Evolutionary conservation across 2,113 vertebrate species (phyloP), one percentile per base, ranked within the genome.

Genomic region (Anguilla japonica): DNA sequence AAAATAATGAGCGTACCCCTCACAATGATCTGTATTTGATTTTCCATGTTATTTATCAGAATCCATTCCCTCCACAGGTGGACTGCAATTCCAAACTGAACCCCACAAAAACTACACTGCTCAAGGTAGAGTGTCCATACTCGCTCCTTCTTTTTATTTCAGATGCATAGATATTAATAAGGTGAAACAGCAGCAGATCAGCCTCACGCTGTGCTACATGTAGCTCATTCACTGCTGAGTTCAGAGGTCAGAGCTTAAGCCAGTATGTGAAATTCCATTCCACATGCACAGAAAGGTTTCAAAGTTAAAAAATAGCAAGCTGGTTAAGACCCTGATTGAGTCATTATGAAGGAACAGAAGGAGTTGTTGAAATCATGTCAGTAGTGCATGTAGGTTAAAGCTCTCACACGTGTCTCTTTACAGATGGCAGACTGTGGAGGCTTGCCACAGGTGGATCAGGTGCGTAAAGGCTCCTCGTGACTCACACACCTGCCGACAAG

Each of bases 391-490:
- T 75, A 75, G 26, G n/a, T 34, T 75, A 13, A 75, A 75, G 1
- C 22, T 41, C 79, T 81, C 88, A 67, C 60, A 26, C 16, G 3
- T 43, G 16, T 80, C 5, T 84, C 41, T 0, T 87, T 88, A 85
- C 87, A 99, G 98, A 99, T 99, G 98, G 97, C 98, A 0, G 98
- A 99, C 91, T 99, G 98, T 0, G 98, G 98, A 56, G 98, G 98
- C 84, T 97, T 98, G 90, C 98, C 98, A 11, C 98, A 98, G 89
- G 96, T 98, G 91, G 96, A 97, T 88, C 98, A 99, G 98, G 98
- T 99, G 93, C 87, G 93, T 90, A 60, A 83, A 0, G 0, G 50
- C 88, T 87, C 85, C 14, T 40, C 3, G 43, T 53, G 43, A 39
- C 71, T 16, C 43, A 34, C 46, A 56, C 82, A 56, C 82, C 71